Percentiles rank a stretch among this genome's conserved stretches.
phyloP scores from a whole-genome alignment of 2,113 vertebrate species.

The Dasyornis broadbenti region DNA sequence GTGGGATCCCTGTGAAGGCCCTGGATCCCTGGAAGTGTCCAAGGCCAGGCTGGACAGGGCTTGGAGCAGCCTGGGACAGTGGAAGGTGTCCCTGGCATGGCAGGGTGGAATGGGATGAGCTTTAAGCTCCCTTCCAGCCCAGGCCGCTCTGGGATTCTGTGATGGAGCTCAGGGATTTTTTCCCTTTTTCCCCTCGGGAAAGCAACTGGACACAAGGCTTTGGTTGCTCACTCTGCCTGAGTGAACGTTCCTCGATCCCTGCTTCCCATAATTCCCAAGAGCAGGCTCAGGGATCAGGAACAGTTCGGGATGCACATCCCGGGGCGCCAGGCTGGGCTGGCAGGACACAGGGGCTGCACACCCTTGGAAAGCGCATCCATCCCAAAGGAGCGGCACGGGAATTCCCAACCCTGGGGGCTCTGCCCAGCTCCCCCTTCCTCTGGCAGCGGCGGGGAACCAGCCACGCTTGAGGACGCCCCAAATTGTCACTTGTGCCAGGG shows the following conservation, averaged over 20 bases:
- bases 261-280: accelerated
- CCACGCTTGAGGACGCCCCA: background rate
- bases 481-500: background rate
- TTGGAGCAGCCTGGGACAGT: accelerated
- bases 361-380: accelerated
- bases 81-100: background rate
- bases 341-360: background rate
- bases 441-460: accelerated
- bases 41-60: accelerated
- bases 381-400: accelerated
- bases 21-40: background rate
- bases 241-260: accelerated
- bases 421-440: background rate
- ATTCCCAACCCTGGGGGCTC: background rate
- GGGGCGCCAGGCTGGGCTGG: accelerated
- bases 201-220: accelerated
- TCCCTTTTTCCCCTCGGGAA: background rate
- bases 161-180: background rate
- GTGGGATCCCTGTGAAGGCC: too few species aligned
- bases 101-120: background rate
- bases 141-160: accelerated
- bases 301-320: accelerated
- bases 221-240: accelerated
- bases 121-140: background rate
- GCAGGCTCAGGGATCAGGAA: background rate